Evolutionary conservation across 2,888 invertebrate genomes (phyloP).

Genomic region (Drosophila borborema): DNA sequence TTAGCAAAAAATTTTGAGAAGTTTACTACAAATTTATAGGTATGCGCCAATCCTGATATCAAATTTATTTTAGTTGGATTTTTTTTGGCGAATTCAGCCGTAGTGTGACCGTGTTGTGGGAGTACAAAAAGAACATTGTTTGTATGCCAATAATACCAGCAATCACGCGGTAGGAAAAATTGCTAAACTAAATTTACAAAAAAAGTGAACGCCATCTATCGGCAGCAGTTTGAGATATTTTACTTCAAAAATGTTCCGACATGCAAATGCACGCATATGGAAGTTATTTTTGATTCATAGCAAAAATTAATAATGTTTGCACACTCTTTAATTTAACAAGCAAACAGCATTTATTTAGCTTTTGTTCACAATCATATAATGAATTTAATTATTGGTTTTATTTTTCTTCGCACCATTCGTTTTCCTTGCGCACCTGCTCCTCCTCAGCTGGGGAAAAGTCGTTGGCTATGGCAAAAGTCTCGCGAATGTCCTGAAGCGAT

Average conservation of each 20-base stretch:
- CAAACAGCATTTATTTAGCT: neutral
- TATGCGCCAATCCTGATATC: slow-evolving; percentile 49
- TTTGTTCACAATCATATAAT: neutral
- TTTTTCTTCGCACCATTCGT: slow-evolving; percentile 90
- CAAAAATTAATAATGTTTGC: neutral
- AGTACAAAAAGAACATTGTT: neutral
- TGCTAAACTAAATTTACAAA: neutral
- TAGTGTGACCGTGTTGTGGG: slow-evolving; percentile 25
- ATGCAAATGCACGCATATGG: neutral
- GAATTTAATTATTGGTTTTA: slow-evolving; percentile 32
- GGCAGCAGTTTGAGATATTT: neutral
- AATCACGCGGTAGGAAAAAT: slow-evolving; percentile 40
- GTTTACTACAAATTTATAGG: slow-evolving; percentile 31
- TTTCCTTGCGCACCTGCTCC: slow-evolving; percentile 98
- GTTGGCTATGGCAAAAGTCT: slow-evolving; percentile 98
- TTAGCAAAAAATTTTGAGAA: slow-evolving; percentile 47
- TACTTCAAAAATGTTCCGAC: neutral
- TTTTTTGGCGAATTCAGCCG: slow-evolving; percentile 51
- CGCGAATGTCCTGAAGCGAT: slow-evolving; percentile 98
- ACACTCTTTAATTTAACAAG: neutral
- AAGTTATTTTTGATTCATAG: neutral
- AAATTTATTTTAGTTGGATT: slow-evolving; percentile 38
- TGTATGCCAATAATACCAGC: slow-evolving; percentile 32
- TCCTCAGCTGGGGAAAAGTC: slow-evolving; percentile 98
- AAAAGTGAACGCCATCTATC: slow-evolving; percentile 29